Conservation (phyloP, 2,113 vertebrate species). For the Rostratula benghalensis region DNA sequence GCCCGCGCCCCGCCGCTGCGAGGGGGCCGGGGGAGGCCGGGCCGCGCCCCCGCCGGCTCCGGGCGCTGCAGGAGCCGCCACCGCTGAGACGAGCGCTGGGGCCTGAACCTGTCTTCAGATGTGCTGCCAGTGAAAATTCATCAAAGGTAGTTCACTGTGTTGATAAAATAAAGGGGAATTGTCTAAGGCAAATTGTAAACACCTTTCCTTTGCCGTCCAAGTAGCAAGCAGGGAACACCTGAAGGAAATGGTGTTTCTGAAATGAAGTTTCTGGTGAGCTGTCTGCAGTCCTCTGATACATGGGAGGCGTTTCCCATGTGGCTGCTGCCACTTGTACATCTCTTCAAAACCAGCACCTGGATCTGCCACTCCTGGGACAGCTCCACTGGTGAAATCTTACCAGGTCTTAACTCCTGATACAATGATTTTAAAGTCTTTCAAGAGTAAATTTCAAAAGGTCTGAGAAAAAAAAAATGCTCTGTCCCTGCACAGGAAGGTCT, state of each 20-base stretch:
- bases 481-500: too few relatives aligned
- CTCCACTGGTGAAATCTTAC: neutral
- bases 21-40: neutral
- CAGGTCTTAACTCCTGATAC: accelerated
- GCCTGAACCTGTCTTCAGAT: accelerated
- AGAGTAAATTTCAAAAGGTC: neutral
- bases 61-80: neutral
- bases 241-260: too few relatives aligned
- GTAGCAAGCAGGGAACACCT: neutral
- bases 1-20: neutral
- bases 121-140: accelerated
- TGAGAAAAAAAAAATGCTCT: accelerated
- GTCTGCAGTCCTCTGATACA: accelerated
- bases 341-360: accelerated
- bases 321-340: accelerated
- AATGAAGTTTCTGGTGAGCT: accelerated
- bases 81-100: accelerated
- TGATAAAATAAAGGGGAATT: neutral
- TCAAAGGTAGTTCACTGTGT: neutral
- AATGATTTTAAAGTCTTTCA: neutral
- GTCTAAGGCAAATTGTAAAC: neutral
- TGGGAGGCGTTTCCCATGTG: accelerated
- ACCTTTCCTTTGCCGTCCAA: neutral
- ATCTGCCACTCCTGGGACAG: accelerated
- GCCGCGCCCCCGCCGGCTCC: too few relatives aligned